Conservation (phyloP, 1,140 invertebrate species). For the Cydia fagiglandana region DNA sequence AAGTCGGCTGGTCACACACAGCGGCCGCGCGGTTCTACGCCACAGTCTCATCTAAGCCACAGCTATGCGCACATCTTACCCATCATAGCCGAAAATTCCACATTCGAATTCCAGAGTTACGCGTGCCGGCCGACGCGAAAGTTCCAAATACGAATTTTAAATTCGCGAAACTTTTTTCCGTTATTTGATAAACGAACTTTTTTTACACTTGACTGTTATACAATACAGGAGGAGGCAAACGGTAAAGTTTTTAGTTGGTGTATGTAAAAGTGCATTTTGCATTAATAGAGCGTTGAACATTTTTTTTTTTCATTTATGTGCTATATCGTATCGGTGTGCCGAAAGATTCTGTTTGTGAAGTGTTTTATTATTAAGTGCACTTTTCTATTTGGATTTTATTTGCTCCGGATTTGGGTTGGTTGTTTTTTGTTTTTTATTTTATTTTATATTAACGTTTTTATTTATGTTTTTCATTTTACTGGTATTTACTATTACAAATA, state of each 20-base stretch:
- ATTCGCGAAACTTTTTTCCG: conserved; percentile 51
- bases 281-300: conserved; percentile 64
- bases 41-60: conserved; percentile 78
- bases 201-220: conserved; percentile 52
- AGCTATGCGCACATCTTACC: conserved; percentile 78
- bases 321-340: conserved; percentile 62
- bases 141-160: conserved; percentile 45
- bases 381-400: conserved; percentile 71
- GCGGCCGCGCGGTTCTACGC: conserved; percentile 64
- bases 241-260: conserved; percentile 76
- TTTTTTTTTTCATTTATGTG: conserved; percentile 54
- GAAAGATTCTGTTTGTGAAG: conserved; percentile 72
- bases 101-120: conserved; percentile 58
- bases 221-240: conserved; percentile 63
- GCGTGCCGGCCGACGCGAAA: conserved; percentile 65
- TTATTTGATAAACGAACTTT: conserved; percentile 45
- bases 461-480: background rate
- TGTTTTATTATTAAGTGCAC: conserved; percentile 72
- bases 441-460: conserved; percentile 37
- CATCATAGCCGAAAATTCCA: conserved; percentile 73
- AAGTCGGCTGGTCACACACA: conserved; percentile 72
- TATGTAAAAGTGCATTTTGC: conserved; percentile 66
- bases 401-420: conserved; percentile 71
- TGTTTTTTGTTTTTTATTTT: conserved; percentile 51
- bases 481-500: background rate